Evolutionary conservation across 1,140 invertebrate species (phyloP).

Genomic region (Gryon sp.): DNA sequence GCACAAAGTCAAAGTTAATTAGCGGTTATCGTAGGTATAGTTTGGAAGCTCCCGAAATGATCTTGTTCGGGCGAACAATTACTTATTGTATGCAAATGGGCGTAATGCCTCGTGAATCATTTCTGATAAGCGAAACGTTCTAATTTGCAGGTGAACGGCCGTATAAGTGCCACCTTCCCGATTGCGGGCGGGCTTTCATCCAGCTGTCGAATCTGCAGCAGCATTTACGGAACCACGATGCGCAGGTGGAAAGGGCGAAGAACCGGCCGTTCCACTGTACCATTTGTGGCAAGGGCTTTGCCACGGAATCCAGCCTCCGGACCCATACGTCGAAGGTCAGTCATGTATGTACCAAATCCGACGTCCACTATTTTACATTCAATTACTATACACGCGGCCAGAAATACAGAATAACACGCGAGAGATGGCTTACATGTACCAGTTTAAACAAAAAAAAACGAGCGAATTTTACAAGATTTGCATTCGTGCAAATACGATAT

Average conservation of each 20-base stretch:
- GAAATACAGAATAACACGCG: slow-evolving; percentile 66
- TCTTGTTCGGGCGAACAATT: slow-evolving; percentile 34
- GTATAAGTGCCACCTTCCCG: slow-evolving; percentile 97
- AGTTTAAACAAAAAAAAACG: slow-evolving; percentile 29
- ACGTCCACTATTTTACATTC: slow-evolving; percentile 74
- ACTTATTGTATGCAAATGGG: slow-evolving; percentile 55
- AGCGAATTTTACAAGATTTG: slow-evolving; percentile 35
- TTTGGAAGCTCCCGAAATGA: slow-evolving; percentile 28
- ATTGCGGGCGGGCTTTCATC: slow-evolving; percentile 97
- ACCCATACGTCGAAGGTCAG: slow-evolving; percentile 98
- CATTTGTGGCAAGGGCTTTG: slow-evolving; percentile 97
- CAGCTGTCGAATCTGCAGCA: slow-evolving; percentile 98
- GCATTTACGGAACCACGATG: slow-evolving; percentile 97
- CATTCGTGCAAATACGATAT: slow-evolving; percentile 25
- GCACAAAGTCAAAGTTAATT: slow-evolving; percentile 12
- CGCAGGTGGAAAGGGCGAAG: slow-evolving; percentile 95
- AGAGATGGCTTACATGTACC: slow-evolving; percentile 60
- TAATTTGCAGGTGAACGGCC: slow-evolving; percentile 93
- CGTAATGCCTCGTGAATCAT: slow-evolving; percentile 36
- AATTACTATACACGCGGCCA: slow-evolving; percentile 65
- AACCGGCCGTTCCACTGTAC: slow-evolving; percentile 97
- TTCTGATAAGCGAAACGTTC: slow-evolving; percentile 59
- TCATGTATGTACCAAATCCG: slow-evolving; percentile 84
- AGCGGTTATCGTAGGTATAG: no score
- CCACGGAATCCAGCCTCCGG: slow-evolving; percentile 95